Evolutionary conservation across 1,140 invertebrate species (phyloP).

Genomic region (Subanguina moxae): DNA sequence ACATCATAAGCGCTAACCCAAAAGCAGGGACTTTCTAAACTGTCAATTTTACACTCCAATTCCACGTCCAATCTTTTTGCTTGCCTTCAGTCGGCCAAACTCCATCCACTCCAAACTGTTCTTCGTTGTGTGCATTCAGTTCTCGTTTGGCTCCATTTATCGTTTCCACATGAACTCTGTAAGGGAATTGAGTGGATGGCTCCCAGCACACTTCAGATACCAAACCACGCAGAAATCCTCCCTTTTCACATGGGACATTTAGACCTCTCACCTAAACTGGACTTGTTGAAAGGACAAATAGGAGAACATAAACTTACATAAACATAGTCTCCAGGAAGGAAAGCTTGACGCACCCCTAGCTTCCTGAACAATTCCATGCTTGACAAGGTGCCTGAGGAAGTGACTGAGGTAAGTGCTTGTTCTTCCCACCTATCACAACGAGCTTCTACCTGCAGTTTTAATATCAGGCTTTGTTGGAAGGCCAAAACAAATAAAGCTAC

Average conservation of each 20-base stretch:
- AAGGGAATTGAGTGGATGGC: not conserved
- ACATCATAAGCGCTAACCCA: constrained; percentile 1
- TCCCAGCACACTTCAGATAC: not conserved
- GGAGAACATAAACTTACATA: not conserved
- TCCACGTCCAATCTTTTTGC: not conserved
- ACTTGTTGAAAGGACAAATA: not conserved
- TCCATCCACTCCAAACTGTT: not conserved
- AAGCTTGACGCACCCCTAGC: not conserved
- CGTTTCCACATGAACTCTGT: not conserved
- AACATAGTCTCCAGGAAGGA: not conserved
- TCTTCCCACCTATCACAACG: constrained; percentile 4
- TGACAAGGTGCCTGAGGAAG: not conserved
- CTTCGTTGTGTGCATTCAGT: not conserved
- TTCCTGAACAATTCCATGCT: not conserved
- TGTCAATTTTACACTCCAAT: not conserved
- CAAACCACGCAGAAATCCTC: not conserved
- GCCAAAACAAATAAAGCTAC: not conserved
- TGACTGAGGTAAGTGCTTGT: not conserved
- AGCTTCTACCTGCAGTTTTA: not conserved
- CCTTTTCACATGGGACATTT: not conserved
- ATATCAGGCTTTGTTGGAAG: not conserved
- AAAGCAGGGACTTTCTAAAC: not conserved
- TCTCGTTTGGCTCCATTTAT: not conserved
- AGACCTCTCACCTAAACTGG: not conserved
- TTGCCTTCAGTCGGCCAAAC: constrained; percentile 1